Base-by-base conservation (phyloP, 2,113 vertebrate species). In the Sander vitreus region DNA sequence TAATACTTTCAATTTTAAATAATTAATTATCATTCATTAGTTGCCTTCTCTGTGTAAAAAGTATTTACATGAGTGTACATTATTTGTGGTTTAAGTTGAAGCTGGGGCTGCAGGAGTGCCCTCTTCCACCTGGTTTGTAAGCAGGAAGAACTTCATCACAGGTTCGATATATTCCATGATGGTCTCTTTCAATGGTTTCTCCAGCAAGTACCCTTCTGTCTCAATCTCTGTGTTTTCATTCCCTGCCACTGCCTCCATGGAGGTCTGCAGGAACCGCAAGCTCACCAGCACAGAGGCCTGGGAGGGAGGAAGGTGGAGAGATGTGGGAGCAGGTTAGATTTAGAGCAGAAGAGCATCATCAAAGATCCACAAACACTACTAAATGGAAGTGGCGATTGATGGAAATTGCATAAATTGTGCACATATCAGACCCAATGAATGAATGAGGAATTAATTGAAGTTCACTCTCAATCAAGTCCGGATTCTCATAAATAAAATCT, bases 131-230 rank as follows among this genome's bases (percentile, higher is more conserved):
- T 95, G 87, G 82, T 96, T 96, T 39, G 89, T 96, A 10, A 95
- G 76, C 76, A 93, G 39, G 12, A 96, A n/a, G 59, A 95, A 86
- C 30, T 85, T 93, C 72, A 95, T 47, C 66, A 96, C 65, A 9
- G 88, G 85, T 65, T 85, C 67, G 4, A 90, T 2, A 5, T 88
- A 94, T 70, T 93, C 93, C 90, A 93, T 95, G 51, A 96, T 30
- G 67, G 94, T 97, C 50, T 96, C 96, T 78, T 95, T 95, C 68
- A 97, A 85, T 5, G 95, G 93, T 65, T 95, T 93, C 71, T 97
- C 95, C 87, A 97, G 85, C 73, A 97, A 88, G 84, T 97, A 97
- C 30, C 97, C 96, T 71, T 97, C 96, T 0, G 97, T 93, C 73
- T 97, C 96, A 0, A 95, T 90, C 85, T 96, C 95, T 11, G 84